A percentile compares a stretch with the other conserved stretches of the same genome.
Evolutionary conservation across 2,113 vertebrate genomes (phyloP).

Genomic region (Seriola quinqueradiata): DNA sequence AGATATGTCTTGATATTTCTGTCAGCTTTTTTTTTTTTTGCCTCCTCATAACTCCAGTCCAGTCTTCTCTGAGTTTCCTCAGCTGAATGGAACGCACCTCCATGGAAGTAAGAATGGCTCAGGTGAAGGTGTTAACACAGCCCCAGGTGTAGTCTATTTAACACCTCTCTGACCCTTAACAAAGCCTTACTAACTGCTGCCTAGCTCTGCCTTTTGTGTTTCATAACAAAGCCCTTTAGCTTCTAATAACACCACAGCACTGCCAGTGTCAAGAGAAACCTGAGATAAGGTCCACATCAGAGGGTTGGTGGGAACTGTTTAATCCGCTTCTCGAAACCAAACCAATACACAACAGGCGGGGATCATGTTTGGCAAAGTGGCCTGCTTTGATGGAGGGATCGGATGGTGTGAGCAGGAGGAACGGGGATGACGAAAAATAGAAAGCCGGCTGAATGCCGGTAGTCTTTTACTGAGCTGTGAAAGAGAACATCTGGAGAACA

Average conservation of each 20-base stretch:
- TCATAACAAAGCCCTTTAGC: slow-evolving; percentile 82
- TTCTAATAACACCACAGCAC: slow-evolving; percentile 77
- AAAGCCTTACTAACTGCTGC: slow-evolving; percentile 80
- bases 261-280: slow-evolving; percentile 77
- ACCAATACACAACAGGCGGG: slow-evolving; percentile 78
- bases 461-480: slow-evolving; percentile 58
- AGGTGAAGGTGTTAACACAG: slow-evolving; percentile 78
- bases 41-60: background rate
- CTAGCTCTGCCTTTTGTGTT: slow-evolving; percentile 81
- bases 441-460: slow-evolving; percentile 52
- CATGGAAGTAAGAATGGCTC: slow-evolving; percentile 56
- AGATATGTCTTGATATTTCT: slow-evolving; percentile 19
- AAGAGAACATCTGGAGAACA: slow-evolving; percentile 75
- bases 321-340: slow-evolving; percentile 80
- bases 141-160: slow-evolving; percentile 81
- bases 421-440: slow-evolving; percentile 49
- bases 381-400: slow-evolving; percentile 78
- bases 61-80: slow-evolving; percentile 7
- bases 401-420: slow-evolving; percentile 70
- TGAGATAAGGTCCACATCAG: slow-evolving; percentile 81
- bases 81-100: slow-evolving; percentile 40
- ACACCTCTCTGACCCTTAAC: slow-evolving; percentile 82
- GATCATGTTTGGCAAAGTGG: slow-evolving; percentile 83
- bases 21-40: slow-evolving; percentile 5
- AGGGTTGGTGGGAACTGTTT: slow-evolving; percentile 81